Base-by-base conservation (phyloP, 2,888 invertebrate genomes). In the Perizoma affinitatum region DNA sequence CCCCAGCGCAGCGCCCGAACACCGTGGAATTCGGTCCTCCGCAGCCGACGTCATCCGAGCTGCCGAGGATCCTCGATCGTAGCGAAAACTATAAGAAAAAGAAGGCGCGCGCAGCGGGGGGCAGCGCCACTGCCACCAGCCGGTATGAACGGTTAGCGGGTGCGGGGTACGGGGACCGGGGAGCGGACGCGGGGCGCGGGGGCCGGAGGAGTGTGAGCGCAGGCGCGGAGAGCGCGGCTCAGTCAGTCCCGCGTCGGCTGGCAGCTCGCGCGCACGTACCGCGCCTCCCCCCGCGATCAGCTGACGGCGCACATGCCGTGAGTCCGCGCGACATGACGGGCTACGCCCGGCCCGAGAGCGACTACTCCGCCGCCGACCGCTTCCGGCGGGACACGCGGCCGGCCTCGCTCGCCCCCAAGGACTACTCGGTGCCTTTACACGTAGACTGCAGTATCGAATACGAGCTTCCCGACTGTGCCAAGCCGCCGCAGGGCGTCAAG, bases 391-490 rank as follows among this genome's bases (percentile, higher is more conserved):
- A 89, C 77, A 82, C 84, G 80, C 90, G 87, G 81, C 88, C 89
- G 68, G 87, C 88, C 80, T 86, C 88, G 82, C 87, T 90, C 76
- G 92, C 93, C 76, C 94, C 94, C 86, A 96, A 96, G 93, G 96
- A 97, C 88, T 97, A 96, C 92, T 95, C 95, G 86, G 95, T 96
- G 88, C 97, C 97, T 80, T 93, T 97, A 85, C 96, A 97, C 93
- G 97, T 97, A 86, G 97, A 97, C 90, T 97, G 97, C 93, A 96
- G 96, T 93, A 97, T 97, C 79, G 97, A 97, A 92, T 97, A 97
- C 94, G 97, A 97, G 93, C 93, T 97, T 87, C 97, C 97, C 80
- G 97, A 96, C 87, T 96, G 96, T 92, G 96, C 96, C 74, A 96
- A 96, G 91, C 97, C 97, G 75, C 96, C 97, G 75, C 96, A 96